A percentile compares a stretch with the other conserved stretches of the same genome.
Conservation (phyloP, 2,113 vertebrate genomes). For the Xiphophorus maculatus region DNA sequence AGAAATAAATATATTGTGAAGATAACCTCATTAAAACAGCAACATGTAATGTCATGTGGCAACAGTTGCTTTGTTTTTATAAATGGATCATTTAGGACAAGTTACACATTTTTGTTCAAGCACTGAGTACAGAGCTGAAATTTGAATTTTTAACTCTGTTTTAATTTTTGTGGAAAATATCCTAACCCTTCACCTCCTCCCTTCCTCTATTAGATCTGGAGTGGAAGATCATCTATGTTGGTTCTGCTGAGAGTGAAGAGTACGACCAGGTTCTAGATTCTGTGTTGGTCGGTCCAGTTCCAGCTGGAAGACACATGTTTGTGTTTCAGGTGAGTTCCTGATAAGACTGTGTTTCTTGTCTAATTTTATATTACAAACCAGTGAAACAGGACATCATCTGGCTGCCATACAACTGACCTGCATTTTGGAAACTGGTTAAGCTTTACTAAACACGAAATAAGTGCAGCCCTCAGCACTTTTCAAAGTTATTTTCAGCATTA, state of each 20-base stretch:
- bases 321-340: conserved; percentile 87
- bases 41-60: no score
- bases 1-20: no score
- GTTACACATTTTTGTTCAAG: no score
- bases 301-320: conserved; percentile 94
- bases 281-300: conserved; percentile 90
- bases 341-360: not conserved
- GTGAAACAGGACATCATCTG: no score
- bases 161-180: not conserved
- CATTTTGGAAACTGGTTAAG: no score
- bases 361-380: not conserved
- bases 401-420: no score
- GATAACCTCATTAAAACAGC: no score
- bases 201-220: conserved; percentile 82
- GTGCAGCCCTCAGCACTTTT: no score
- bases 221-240: conserved; percentile 95
- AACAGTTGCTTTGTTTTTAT: no score
- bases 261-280: conserved; percentile 92
- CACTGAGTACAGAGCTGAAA: not conserved
- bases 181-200: not conserved
- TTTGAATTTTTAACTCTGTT: not conserved
- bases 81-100: no score
- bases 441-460: no score
- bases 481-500: no score
- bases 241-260: conserved; percentile 92